Evolutionary conservation across 2,113 vertebrate genomes (phyloP).

Genomic region (Gymnarchus niloticus): DNA sequence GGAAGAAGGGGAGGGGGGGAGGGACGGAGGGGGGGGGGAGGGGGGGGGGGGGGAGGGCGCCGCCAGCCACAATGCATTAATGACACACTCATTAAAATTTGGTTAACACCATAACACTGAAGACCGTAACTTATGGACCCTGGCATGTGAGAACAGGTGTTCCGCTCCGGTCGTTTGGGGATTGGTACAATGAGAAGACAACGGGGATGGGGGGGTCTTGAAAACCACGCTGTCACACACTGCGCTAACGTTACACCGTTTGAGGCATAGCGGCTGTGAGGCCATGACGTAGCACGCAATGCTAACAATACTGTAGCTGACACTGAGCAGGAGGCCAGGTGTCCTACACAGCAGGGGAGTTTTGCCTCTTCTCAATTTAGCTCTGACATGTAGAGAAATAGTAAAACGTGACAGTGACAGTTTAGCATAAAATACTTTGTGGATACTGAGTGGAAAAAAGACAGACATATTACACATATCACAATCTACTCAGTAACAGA

Average conservation of each 20-base stretch:
- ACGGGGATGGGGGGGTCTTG: neutral
- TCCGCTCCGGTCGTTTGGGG: neutral
- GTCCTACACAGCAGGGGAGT: neutral
- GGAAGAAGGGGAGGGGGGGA: neutral
- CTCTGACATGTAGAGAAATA: neutral
- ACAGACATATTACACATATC: neutral
- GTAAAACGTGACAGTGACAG: neutral
- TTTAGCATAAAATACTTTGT: neutral
- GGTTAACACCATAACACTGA: constrained; percentile 11
- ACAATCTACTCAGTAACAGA: neutral
- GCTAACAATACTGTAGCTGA: neutral
- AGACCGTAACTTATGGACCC: neutral
- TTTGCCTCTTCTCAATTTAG: neutral
- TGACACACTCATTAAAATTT: constrained; percentile 18
- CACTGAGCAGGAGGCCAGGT: neutral
- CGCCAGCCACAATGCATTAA: neutral
- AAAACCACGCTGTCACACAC: neutral
- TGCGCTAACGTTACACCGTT: neutral
- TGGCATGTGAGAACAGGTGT: neutral
- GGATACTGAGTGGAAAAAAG: neutral
- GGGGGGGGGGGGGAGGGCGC: neutral
- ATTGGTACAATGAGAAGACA: neutral
- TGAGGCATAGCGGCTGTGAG: neutral
- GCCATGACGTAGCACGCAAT: neutral
- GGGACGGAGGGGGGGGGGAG: neutral